Evolutionary conservation across 2,113 vertebrate genomes (phyloP), one percentile per base, ranked within the genome.

Genomic region (Petaurus breviceps): DNA sequence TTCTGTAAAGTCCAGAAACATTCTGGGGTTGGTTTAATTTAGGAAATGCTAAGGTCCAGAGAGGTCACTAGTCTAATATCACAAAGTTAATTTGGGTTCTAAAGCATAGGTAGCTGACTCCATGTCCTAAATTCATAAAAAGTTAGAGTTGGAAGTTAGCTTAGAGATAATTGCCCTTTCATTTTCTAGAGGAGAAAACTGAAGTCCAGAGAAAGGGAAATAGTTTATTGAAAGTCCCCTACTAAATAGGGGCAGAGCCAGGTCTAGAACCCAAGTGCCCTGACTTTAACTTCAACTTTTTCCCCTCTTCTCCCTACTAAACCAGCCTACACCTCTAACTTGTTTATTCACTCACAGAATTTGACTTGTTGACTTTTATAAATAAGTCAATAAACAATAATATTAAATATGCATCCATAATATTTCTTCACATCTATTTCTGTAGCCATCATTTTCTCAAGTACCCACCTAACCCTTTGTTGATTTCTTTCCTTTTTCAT

Each of bases 361-460:
- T 97, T 95, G 95, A 95, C 97, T 95, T 94, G 95, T 92, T 98
- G 98, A 98, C 97, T 98, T 98, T 97, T 97, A 98, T 96, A 97
- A 98, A 97, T 98, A 97, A 97, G 97, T 95, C 97, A 98, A 98
- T 98, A 98, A 98, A 97, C 97, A 97, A 97, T 97, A 96, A 94
- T 97, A 97, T 98, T 98, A 97, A 97, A 98, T 96, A 96, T 97
- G 94, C 97, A 97, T 97, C 96, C 96, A 84, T 96, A 97, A 97
- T 98, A 97, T 96, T 95, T 96, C 97, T 77, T 92, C 96, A 28
- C 97, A 98, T 97, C 97, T 96, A 95, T 97, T 97, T 96, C 95
- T 57, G 52, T 54, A 31, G 93, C 91, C 92, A 23, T 95, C 97
- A n/a, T 49, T 84, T 43, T 97, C 84, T 94, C 53, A 96, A 97